These are phyloP conservation scores for Mythimna pallens DNA, from an alignment of 2,888 invertebrate species.

Conservation along the genomic window DNA sequence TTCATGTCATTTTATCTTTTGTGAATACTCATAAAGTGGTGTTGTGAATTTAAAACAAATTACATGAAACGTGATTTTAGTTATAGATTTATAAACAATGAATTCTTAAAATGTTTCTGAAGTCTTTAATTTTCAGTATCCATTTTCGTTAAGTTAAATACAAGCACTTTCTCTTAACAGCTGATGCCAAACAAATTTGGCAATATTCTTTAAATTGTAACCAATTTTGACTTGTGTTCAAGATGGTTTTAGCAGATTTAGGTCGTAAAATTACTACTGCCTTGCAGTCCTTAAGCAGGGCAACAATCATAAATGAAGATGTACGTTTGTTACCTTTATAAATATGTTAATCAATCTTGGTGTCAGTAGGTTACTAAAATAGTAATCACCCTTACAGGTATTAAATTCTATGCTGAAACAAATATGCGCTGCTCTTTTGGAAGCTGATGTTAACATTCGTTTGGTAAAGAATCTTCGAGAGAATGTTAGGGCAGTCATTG, in stretches of 20 bases:
- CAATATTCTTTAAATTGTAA: slow-evolving; percentile 51
- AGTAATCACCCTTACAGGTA: slow-evolving; percentile 91
- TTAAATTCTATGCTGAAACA: slow-evolving; percentile 99
- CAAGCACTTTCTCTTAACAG: slow-evolving; percentile 63
- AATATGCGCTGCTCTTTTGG: slow-evolving; percentile 98
- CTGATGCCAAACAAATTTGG: slow-evolving; percentile 68
- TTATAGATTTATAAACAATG: slow-evolving; percentile 34
- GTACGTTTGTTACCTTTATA: slow-evolving; percentile 84
- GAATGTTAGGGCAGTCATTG: slow-evolving; percentile 99
- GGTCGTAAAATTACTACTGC: slow-evolving; percentile 99
- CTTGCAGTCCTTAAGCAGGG: slow-evolving; percentile 98
- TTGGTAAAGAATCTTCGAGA: slow-evolving; percentile 98
- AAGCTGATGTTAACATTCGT: slow-evolving; percentile 99
- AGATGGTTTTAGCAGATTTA: slow-evolving; percentile 99
- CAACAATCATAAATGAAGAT: slow-evolving; percentile 99
- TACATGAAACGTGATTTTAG: slow-evolving; percentile 26
- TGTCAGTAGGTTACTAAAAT: neutral
- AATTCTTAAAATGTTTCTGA: slow-evolving; percentile 59
- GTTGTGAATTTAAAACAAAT: slow-evolving; percentile 53
- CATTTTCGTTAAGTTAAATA: slow-evolving; percentile 57
- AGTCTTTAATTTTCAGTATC: slow-evolving; percentile 37
- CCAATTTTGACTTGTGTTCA: slow-evolving; percentile 72
- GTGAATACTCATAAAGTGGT: slow-evolving; percentile 49
- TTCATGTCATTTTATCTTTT: slow-evolving; percentile 71
- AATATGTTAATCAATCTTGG: slow-evolving; percentile 15